Conservation (phyloP, 2,113 vertebrate genomes). For the Blennius ocellaris region DNA sequence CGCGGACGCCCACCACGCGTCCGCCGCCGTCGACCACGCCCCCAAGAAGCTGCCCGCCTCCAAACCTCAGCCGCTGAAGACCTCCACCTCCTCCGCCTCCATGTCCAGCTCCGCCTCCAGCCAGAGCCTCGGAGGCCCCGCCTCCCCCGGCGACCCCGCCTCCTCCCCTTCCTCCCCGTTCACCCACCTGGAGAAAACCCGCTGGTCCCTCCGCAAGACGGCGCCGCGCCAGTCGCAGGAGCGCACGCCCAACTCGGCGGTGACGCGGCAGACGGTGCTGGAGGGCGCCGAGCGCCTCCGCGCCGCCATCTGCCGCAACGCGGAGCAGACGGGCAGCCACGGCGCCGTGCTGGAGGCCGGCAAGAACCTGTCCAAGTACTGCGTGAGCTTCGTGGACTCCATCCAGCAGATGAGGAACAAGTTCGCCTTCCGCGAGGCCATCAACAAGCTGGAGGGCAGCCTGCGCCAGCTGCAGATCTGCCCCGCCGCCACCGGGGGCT, state of each 20-base stretch:
- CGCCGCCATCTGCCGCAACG: slow-evolving; percentile 90
- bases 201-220: slow-evolving; percentile 93
- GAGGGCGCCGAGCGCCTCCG: slow-evolving; percentile 91
- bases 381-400: slow-evolving; percentile 94
- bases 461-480: slow-evolving; percentile 97
- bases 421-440: slow-evolving; percentile 96
- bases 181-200: slow-evolving; percentile 91
- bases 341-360: slow-evolving; percentile 94
- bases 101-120: slow-evolving; percentile 68
- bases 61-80: slow-evolving; percentile 86
- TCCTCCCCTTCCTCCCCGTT: slow-evolving; percentile 85
- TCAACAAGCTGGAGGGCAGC: slow-evolving; percentile 96
- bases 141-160: slow-evolving; percentile 77
- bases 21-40: slow-evolving; percentile 77
- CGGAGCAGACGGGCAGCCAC: slow-evolving; percentile 95
- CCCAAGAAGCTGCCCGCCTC: slow-evolving; percentile 87
- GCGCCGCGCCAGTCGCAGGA: slow-evolving; percentile 87
- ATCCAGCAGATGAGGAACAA: slow-evolving; percentile 99
- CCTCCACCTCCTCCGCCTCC: slow-evolving; percentile 72
- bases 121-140: slow-evolving; percentile 65
- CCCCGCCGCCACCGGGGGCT: slow-evolving; percentile 87
- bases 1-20: slow-evolving; percentile 76
- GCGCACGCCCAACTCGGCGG: slow-evolving; percentile 88
- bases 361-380: slow-evolving; percentile 97
- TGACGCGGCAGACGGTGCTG: slow-evolving; percentile 92